These are phyloP conservation scores for Pteria penguin DNA, from an alignment of 2,888 invertebrate genomes.

Conservation along the genomic window DNA sequence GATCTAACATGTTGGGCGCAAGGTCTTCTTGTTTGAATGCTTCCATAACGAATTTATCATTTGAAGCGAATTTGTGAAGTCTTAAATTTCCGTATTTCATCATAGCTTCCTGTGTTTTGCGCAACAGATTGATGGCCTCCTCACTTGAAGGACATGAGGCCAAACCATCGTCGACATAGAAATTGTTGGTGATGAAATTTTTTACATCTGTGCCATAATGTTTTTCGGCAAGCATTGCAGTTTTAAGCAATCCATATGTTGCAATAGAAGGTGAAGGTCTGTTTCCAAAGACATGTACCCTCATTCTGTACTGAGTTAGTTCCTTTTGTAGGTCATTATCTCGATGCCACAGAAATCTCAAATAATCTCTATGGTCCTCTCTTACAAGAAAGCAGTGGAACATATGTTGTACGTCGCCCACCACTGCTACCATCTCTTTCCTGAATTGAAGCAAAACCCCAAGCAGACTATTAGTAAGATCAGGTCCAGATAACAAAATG, in stretches of 20 bases:
- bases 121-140: conserved; percentile 30
- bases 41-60: conserved; percentile 45
- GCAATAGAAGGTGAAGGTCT: conserved; percentile 43
- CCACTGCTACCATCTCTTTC: conserved; percentile 34
- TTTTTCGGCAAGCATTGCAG: neutral
- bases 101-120: conserved; percentile 37
- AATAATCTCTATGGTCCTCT: conserved; percentile 38
- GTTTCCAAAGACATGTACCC: conserved; percentile 34
- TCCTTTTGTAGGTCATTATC: conserved; percentile 35
- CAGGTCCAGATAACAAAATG: conserved; percentile 40
- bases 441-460: conserved; percentile 45
- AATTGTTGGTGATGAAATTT: conserved; percentile 39
- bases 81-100: conserved; percentile 8
- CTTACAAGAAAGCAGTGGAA: conserved; percentile 45
- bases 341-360: conserved; percentile 45
- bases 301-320: conserved; percentile 40
- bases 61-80: conserved; percentile 53
- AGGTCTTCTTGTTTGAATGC: conserved; percentile 47
- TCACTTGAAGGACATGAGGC: conserved; percentile 20
- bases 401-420: conserved; percentile 49
- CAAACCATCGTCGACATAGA: conserved; percentile 52
- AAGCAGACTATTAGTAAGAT: conserved; percentile 42
- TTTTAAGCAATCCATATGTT: conserved; percentile 26
- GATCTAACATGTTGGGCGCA: conserved; percentile 36
- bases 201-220: conserved; percentile 12